These are phyloP conservation scores for Sturnira hondurensis DNA, from an alignment of 2,113 vertebrate genomes.

Conservation along the genomic window DNA sequence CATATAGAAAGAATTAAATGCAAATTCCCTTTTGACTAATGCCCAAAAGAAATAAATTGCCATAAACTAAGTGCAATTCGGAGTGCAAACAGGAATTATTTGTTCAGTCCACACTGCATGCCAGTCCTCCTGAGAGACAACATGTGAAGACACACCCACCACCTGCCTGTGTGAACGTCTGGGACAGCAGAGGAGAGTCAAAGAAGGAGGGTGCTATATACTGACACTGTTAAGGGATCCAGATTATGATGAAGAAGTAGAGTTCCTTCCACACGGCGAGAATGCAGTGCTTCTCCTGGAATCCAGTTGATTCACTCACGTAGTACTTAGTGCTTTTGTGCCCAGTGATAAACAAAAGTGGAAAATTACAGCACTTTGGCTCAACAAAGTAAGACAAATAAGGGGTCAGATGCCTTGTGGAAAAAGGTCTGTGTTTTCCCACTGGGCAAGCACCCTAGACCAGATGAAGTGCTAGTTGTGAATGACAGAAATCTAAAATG, in stretches of 20 bases:
- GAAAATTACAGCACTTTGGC: background rate
- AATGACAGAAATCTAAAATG: background rate
- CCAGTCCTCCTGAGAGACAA: background rate
- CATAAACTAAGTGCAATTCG: background rate
- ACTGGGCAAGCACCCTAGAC: background rate
- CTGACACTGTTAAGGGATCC: background rate
- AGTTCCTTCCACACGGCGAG: background rate
- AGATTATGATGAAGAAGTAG: background rate
- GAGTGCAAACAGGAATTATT: background rate
- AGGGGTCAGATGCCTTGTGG: background rate
- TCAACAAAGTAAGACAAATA: background rate
- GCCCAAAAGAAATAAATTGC: background rate
- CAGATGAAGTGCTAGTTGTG: background rate
- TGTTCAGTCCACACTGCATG: background rate
- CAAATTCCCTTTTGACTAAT: background rate
- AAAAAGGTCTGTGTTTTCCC: background rate
- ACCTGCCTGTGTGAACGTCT: background rate
- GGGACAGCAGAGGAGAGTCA: background rate
- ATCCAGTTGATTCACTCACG: background rate
- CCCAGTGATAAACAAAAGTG: background rate
- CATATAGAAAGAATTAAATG: background rate
- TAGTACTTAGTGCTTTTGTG: background rate
- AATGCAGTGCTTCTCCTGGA: background rate
- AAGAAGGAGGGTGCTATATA: background rate
- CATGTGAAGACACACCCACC: background rate